Evolutionary conservation across 2,113 vertebrate species (phyloP), one percentile per base, ranked within the genome.

Genomic region (Sylvietta virens): DNA sequence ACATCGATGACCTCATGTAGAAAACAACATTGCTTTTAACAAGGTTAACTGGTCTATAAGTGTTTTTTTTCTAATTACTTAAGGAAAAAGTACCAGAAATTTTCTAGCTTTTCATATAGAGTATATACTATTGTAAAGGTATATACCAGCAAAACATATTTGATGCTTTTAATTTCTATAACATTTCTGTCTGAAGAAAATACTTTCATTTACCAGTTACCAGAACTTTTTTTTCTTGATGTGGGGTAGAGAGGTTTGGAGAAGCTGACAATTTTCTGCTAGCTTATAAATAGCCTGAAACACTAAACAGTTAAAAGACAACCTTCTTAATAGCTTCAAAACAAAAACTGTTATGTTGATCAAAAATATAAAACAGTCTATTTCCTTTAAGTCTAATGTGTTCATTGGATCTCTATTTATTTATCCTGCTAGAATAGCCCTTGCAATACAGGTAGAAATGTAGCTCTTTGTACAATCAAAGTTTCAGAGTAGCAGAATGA

Each of bases 401-500:
- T 77, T 97, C 70, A 22, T 95, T n/a, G 53, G 61, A 78, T 96
- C 95, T 96, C 78, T 95, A 88, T 97, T 94, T 97, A 96, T 92
- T 97, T 95, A 96, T 94, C 86, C 90, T 95, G 56, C 94, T 79
- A 94, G 92, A 96, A 95, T 69, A 97, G 89, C 73, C 88, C 94
- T 97, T 93, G 91, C 78, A 91, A 78, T 61, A 88, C 87, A 95
- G 92, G 96, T 94, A 88, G 93, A 98, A 97, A 94, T 89, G 73
- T 89, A 96, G 95, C 97, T 96, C 95, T 85, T 97, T 95, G 97
- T 94, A 87, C 87, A 97, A 94, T 48, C 24, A 79, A 96, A 97
- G 70, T 98, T 98, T 97, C 88, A 94, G 92, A 90, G 92, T 93
- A 96, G 94, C 88, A 92, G 88, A 97, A 97, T 28, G 21, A 97